Percentiles rank a stretch among this genome's conserved stretches.
These are phyloP conservation scores for Plecturocebus donacophilus DNA, from an alignment of 2,113 vertebrate genomes.

Conservation along the genomic window DNA sequence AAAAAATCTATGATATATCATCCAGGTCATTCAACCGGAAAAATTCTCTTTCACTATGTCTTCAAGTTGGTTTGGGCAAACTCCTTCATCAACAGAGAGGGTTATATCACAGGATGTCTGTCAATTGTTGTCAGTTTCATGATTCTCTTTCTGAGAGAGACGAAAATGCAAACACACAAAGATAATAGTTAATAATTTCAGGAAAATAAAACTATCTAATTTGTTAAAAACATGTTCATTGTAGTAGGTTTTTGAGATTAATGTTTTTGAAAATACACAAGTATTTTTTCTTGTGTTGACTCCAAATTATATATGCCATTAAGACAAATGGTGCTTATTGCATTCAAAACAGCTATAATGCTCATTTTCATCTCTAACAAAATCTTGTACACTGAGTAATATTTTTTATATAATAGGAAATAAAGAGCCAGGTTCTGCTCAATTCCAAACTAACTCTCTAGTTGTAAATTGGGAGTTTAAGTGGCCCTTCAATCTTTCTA, in stretches of 20 bases:
- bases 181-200: not conserved
- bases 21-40: not conserved
- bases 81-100: not conserved
- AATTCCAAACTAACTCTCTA: not conserved
- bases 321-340: not conserved
- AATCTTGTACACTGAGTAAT: not conserved
- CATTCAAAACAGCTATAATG: not conserved
- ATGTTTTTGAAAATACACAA: constrained; percentile 24
- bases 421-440: not conserved
- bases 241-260: not conserved
- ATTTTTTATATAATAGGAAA: not conserved
- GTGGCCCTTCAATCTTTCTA: not conserved
- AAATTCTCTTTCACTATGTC: not conserved
- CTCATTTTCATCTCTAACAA: not conserved
- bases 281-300: not conserved
- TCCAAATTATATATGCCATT: constrained; percentile 2
- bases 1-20: not conserved
- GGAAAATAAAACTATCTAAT: not conserved
- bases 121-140: not conserved
- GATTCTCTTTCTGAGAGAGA: constrained; percentile 29
- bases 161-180: not conserved
- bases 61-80: not conserved
- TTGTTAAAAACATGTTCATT: not conserved
- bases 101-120: not conserved
- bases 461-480: not conserved